These are phyloP conservation scores for Gymnosoma rotundatum DNA, from an alignment of 2,888 invertebrate genomes.

Conservation along the genomic window DNA sequence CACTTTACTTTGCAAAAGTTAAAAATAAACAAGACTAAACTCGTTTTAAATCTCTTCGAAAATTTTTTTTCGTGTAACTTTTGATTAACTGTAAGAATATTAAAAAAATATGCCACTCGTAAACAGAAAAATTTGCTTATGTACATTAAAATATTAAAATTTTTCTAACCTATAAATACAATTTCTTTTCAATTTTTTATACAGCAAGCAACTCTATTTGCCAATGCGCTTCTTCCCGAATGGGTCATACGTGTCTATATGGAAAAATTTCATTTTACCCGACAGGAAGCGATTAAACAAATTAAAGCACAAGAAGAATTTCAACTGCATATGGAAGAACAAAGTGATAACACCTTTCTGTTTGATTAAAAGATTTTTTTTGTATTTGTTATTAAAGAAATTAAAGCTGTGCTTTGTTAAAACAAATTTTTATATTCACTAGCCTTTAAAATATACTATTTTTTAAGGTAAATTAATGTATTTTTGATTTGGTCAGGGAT, in stretches of 20 bases:
- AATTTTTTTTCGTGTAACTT: no score
- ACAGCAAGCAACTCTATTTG: conserved; percentile 75
- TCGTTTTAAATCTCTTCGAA: no score
- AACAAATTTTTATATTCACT: not conserved
- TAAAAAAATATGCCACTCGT: no score
- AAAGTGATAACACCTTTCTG: conserved; percentile 72
- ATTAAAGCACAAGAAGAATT: conserved; percentile 76
- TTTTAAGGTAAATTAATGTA: no score
- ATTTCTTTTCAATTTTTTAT: conserved; percentile 37
- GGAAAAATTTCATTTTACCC: conserved; percentile 75
- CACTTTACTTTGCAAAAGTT: no score
- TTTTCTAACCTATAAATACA: not conserved
- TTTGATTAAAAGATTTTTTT: conserved; percentile 31
- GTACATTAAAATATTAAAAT: not conserved
- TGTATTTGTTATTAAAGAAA: not conserved
- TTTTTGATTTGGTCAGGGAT: no score
- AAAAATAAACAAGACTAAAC: no score
- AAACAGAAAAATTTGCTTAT: no score
- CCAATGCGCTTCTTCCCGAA: conserved; percentile 78
- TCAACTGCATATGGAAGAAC: conserved; percentile 72
- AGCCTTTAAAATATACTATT: no score
- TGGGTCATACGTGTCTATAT: conserved; percentile 79
- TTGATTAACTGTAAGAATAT: no score
- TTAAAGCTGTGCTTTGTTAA: not conserved
- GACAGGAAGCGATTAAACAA: conserved; percentile 75